phyloP scores from a whole-genome alignment of 2,113 vertebrate species.

The Progne subis region DNA sequence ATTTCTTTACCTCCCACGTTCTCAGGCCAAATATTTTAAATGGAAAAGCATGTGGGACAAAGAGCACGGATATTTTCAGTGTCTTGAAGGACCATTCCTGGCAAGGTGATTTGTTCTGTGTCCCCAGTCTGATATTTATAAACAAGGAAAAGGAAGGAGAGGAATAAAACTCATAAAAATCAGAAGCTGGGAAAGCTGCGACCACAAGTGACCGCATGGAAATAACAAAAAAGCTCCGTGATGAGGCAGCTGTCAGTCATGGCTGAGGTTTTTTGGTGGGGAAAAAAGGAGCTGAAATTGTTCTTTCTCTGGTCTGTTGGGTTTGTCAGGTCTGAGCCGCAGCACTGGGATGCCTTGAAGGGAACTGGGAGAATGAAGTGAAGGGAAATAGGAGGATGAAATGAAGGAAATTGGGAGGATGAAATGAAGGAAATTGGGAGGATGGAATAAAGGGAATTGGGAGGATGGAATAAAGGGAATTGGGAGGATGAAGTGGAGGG shows the following conservation, averaged over 20 bases:
- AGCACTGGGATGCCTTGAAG: not conserved
- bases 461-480: not conserved
- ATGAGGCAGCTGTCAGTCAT: not conserved
- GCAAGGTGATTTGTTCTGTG: not conserved
- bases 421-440: fast-evolving
- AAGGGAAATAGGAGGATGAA: not conserved
- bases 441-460: fast-evolving
- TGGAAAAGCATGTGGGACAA: constrained; percentile 12
- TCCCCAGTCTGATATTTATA: not conserved
- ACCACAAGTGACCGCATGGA: not conserved
- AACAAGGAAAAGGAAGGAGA: not conserved
- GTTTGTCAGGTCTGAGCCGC: not conserved
- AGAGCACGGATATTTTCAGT: not conserved
- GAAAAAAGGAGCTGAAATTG: not conserved
- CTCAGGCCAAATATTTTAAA: constrained; percentile 4
- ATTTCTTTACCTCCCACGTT: not conserved
- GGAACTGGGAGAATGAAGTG: not conserved
- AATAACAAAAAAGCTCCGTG: not conserved
- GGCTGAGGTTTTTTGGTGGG: not conserved
- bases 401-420: fast-evolving
- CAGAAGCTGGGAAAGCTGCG: not conserved
- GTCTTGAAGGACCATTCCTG: not conserved
- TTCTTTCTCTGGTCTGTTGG: not conserved
- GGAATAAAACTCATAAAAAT: not conserved
- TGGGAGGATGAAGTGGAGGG: no score